Conservation (phyloP, 2,888 invertebrate species). For the Halictus ligatus region DNA sequence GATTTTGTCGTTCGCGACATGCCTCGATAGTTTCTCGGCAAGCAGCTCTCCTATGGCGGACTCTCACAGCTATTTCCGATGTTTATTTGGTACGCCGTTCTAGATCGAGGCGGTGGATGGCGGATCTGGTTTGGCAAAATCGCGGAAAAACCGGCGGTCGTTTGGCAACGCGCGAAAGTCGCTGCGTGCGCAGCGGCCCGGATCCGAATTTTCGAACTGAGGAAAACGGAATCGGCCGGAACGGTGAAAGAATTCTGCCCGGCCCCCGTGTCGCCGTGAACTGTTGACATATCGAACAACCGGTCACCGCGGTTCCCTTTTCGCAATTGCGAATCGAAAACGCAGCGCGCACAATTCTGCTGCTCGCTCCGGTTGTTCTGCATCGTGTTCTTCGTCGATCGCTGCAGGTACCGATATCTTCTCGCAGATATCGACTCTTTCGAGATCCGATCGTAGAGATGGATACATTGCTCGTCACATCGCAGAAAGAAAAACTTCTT, state of each 20-base stretch:
- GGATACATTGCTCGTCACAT: too few species aligned
- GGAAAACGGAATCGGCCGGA: constrained; percentile 32
- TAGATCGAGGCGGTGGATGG: constrained; percentile 54
- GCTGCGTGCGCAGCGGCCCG: constrained; percentile 32
- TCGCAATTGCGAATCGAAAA: background rate
- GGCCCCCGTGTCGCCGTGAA: background rate
- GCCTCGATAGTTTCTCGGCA: background rate
- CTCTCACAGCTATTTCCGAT: constrained; percentile 58
- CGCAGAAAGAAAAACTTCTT: too few species aligned
- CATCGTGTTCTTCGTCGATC: background rate
- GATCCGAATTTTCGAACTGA: constrained; percentile 32
- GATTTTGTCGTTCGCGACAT: background rate
- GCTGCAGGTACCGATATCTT: background rate
- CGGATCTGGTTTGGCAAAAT: constrained; percentile 65
- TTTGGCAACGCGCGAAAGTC: constrained; percentile 58
- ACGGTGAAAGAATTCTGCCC: background rate
- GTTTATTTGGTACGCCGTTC: constrained; percentile 63
- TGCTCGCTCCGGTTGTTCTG: background rate
- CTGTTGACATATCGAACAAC: constrained; percentile 9
- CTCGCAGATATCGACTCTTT: too few species aligned
- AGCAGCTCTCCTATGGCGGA: background rate
- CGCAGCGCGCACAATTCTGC: background rate
- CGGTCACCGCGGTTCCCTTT: background rate
- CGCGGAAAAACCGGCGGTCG: constrained; percentile 58
- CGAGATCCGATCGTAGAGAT: too few species aligned